Percentiles rank a stretch among this genome's conserved stretches.
Conservation (phyloP, 2,888 invertebrate species). For the Caenorhabditis japonica region DNA sequence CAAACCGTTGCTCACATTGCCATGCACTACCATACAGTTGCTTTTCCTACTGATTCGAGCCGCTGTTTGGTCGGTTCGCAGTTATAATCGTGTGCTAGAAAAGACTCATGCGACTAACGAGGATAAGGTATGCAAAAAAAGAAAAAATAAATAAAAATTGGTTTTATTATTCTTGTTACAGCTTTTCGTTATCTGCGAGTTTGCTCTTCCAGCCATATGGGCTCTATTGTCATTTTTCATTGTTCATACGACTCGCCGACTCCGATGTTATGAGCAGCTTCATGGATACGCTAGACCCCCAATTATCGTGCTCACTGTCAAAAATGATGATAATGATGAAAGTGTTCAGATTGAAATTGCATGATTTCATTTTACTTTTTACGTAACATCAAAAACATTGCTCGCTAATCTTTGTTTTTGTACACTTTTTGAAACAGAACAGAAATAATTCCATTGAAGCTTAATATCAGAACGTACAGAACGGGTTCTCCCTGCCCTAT, state of each 20-base stretch:
- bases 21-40: constrained; percentile 65
- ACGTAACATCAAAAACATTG: no score
- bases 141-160: background rate
- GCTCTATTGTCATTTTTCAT: constrained; percentile 61
- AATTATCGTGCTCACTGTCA: constrained; percentile 66
- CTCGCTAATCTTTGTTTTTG: no score
- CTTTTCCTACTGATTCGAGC: constrained; percentile 62
- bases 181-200: constrained; percentile 66
- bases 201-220: constrained; percentile 63
- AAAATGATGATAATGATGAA: constrained; percentile 70
- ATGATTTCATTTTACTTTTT: constrained; percentile 27
- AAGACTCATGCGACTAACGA: constrained; percentile 56
- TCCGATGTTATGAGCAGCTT: constrained; percentile 60
- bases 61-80: constrained; percentile 62
- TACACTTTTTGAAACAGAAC: no score
- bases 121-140: constrained; percentile 47
- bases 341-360: constrained; percentile 70
- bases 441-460: no score
- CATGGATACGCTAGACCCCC: constrained; percentile 68
- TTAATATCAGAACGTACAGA: no score
- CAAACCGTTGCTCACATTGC: constrained; percentile 62
- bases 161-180: constrained; percentile 18
- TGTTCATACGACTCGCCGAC: constrained; percentile 60
- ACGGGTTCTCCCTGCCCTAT: no score
- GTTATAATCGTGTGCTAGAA: constrained; percentile 50